Percentiles rank a stretch among this genome's conserved stretches.
Evolutionary conservation across 1,140 invertebrate species (phyloP).

Genomic region (Aphelenchoides besseyi): DNA sequence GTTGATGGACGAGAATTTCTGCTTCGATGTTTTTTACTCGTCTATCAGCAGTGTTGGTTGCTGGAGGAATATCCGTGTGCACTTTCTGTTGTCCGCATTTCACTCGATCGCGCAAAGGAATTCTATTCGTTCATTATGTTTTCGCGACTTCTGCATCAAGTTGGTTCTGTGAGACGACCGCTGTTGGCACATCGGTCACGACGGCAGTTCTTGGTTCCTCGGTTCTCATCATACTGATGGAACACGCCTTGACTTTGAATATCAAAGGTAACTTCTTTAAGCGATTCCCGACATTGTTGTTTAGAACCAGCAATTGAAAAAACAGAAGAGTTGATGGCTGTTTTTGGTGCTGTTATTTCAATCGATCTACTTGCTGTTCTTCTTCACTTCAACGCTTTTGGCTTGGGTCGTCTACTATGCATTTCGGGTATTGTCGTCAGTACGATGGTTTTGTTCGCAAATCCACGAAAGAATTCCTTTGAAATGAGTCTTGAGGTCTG

Average conservation of each 20-base stretch:
- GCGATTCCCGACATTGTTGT: not conserved
- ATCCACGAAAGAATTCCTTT: slow-evolving; percentile 2
- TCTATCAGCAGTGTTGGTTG: no score
- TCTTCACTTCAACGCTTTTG: not conserved
- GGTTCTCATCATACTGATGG: not conserved
- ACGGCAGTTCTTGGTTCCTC: not conserved
- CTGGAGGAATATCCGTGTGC: no score
- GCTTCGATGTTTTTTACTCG: no score
- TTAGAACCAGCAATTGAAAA: not conserved
- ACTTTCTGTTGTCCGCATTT: no score
- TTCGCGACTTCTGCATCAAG: no score
- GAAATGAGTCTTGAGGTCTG: slow-evolving; percentile 9
- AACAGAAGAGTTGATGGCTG: not conserved
- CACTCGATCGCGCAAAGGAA: no score
- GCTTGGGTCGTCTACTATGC: not conserved
- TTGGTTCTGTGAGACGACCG: no score
- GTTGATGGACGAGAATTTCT: no score
- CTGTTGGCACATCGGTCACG: no score
- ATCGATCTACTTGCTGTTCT: not conserved
- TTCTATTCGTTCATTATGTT: no score
- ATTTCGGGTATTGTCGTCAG: not conserved
- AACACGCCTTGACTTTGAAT: not conserved
- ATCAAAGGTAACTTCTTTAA: slow-evolving; percentile 1
- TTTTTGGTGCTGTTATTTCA: not conserved
- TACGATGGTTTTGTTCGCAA: not conserved